These are phyloP conservation scores for Acanthosepion lycidas DNA, from an alignment of 2,888 invertebrate species.

Conservation along the genomic window DNA sequence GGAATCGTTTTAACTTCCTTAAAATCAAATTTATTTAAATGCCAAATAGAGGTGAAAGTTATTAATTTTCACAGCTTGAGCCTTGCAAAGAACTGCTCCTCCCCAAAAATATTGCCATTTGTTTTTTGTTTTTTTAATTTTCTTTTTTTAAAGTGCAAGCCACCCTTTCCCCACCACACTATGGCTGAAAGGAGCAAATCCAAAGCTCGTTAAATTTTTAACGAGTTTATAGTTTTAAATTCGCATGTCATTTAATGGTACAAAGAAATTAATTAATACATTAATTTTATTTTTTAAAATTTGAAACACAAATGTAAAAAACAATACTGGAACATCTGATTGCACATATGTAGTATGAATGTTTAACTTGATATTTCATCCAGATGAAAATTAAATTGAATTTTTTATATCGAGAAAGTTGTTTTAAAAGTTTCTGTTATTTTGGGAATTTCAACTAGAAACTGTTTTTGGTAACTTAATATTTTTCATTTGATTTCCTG, in stretches of 20 bases:
- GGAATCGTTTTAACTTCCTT: not conserved
- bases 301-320: too few species aligned
- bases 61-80: not conserved
- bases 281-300: too few species aligned
- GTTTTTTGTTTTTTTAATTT: not conserved
- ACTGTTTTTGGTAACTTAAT: not conserved
- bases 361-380: too few species aligned
- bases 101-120: not conserved
- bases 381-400: too few species aligned
- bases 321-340: too few species aligned
- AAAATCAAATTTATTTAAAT: not conserved
- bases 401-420: too few species aligned
- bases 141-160: not conserved
- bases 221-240: not conserved
- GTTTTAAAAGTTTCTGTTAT: too few species aligned
- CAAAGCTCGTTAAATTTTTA: conserved; percentile 33
- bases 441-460: not conserved
- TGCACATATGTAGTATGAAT: too few species aligned
- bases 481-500: not conserved
- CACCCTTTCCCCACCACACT: not conserved
- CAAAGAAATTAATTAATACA: too few species aligned
- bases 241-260: too few species aligned
- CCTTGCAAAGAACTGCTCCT: conserved; percentile 33
- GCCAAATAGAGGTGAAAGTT: not conserved
- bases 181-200: conserved; percentile 33